phyloP scores from a whole-genome alignment of 2,797 vertebrate species.

The Eremophila alpestris region DNA sequence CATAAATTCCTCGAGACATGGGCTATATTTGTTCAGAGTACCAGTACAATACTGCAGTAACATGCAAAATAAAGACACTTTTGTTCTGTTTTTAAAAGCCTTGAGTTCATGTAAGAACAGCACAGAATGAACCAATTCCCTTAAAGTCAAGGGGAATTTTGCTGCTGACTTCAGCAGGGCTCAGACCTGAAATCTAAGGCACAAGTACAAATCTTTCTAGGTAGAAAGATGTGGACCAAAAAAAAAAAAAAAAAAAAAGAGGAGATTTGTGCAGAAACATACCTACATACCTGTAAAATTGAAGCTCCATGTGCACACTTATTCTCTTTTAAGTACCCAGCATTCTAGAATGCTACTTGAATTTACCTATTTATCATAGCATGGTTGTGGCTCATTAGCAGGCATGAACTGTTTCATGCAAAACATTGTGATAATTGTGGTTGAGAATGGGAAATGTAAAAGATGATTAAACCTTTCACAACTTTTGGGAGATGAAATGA shows the following conservation, averaged over 20 bases:
- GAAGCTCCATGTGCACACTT: accelerated
- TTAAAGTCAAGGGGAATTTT: neutral
- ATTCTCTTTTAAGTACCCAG: neutral
- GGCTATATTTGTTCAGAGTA: neutral
- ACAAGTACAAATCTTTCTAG: neutral
- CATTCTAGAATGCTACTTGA: neutral
- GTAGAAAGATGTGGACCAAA: neutral
- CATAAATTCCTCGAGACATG: neutral
- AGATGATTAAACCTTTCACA: neutral
- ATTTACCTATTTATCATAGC: neutral
- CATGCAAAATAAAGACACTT: neutral
- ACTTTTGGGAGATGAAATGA: neutral
- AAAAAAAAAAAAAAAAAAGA: neutral
- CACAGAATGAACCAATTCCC: neutral
- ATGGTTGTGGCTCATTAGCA: neutral
- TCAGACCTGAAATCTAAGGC: neutral
- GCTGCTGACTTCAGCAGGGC: neutral
- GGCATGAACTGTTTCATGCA: neutral
- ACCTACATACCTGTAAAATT: neutral
- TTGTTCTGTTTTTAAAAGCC: neutral
- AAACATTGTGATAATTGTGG: neutral
- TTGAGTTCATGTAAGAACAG: neutral
- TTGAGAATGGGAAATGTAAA: neutral
- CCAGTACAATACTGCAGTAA: neutral
- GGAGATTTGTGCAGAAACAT: neutral